Evolutionary conservation across 2,113 vertebrate species (phyloP).

Genomic region (Pelodiscus sinensis): DNA sequence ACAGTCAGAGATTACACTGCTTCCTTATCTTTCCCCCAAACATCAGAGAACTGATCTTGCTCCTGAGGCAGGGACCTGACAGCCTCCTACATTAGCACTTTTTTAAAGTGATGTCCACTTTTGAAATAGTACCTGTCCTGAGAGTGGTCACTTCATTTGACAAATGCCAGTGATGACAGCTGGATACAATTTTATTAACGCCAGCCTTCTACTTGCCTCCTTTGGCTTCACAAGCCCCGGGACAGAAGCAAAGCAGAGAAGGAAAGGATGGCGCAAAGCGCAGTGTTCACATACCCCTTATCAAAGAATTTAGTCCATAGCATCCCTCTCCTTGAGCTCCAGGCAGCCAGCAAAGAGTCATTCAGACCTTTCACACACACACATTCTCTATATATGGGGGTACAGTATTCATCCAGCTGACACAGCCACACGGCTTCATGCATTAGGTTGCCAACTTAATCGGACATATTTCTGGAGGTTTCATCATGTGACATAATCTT

Average conservation of each 20-base stretch:
- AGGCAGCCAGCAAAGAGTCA: rapidly evolving
- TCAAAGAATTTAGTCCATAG: rapidly evolving
- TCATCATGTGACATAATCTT: too few relatives aligned
- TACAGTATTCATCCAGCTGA: not conserved
- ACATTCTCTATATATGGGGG: not conserved
- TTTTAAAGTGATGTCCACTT: constrained; percentile 76
- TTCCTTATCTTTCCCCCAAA: constrained; percentile 35
- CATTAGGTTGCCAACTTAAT: too few relatives aligned
- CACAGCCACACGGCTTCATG: not conserved
- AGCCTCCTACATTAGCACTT: constrained; percentile 72
- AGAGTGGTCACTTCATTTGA: constrained; percentile 78
- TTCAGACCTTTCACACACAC: rapidly evolving
- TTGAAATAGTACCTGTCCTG: constrained; percentile 65
- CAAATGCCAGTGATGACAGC: constrained; percentile 78
- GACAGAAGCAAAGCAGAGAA: not conserved
- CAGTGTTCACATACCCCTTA: rapidly evolving
- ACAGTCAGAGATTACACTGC: rapidly evolving
- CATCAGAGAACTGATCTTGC: constrained; percentile 9
- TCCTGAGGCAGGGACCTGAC: constrained; percentile 60
- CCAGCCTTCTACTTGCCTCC: constrained; percentile 12
- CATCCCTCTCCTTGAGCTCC: not conserved
- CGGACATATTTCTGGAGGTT: too few relatives aligned
- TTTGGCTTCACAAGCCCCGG: not conserved
- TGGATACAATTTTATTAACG: constrained; percentile 57
- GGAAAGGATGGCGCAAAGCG: not conserved